Conservation (phyloP, 2,113 vertebrate species). For the Otis tarda region DNA sequence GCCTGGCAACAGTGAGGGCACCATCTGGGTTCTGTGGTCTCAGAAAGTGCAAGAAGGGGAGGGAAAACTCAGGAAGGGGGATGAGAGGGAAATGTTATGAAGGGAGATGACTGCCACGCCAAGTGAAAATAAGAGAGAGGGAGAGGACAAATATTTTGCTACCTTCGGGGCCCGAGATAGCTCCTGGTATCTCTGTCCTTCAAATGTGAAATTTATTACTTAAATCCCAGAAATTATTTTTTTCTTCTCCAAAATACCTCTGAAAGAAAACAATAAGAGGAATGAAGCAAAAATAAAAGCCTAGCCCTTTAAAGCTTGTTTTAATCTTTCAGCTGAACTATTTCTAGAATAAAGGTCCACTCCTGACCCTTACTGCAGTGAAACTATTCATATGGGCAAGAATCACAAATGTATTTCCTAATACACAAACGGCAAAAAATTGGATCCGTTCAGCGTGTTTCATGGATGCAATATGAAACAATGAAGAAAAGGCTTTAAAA, state of each 20-base stretch:
- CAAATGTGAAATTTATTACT: neutral
- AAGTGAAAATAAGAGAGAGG: neutral
- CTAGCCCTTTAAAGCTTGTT: neutral
- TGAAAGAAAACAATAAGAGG: neutral
- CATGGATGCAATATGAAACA: neutral
- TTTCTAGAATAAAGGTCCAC: neutral
- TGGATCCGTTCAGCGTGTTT: neutral
- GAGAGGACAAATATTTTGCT: constrained; percentile 14
- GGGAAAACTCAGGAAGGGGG: neutral
- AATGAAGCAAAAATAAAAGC: neutral
- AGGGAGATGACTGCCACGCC: neutral
- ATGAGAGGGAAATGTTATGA: constrained; percentile 18
- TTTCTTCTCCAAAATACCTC: neutral
- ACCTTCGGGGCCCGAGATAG: neutral
- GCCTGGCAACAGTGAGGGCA: constrained; percentile 30
- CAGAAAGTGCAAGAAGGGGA: constrained; percentile 32
- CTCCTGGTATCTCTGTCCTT: neutral
- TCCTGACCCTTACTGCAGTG: neutral
- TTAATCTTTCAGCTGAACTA: neutral
- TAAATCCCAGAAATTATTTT: neutral
- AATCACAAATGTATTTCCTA: neutral
- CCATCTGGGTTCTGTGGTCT: constrained; percentile 30
- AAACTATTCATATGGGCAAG: neutral
- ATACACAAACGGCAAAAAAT: neutral
- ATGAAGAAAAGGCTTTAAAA: constrained; percentile 3